Conservation (phyloP, 2,797 vertebrate genomes). For the Mus caroli region DNA sequence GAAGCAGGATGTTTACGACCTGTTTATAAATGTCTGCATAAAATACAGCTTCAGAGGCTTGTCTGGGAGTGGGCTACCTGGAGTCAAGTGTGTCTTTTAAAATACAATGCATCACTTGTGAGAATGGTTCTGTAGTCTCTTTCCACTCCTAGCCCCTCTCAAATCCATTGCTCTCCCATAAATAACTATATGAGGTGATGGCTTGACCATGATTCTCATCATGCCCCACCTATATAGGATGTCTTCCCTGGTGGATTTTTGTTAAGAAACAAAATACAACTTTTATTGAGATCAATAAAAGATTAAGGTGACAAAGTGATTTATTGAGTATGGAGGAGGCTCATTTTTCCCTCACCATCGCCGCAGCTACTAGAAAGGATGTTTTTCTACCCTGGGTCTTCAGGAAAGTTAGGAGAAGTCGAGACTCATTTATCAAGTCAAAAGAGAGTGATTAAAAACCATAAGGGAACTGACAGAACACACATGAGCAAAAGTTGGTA, state of each 20-base stretch:
- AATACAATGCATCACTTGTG: constrained; percentile 85
- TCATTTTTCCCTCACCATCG: constrained; percentile 83
- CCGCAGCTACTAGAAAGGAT: constrained; percentile 73
- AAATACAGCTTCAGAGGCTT: constrained; percentile 77
- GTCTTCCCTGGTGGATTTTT: constrained; percentile 89
- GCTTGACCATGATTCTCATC: constrained; percentile 71
- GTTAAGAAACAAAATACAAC: constrained; percentile 89
- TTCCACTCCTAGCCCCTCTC: background rate
- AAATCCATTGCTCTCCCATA: constrained; percentile 84
- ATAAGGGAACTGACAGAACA: constrained; percentile 68
- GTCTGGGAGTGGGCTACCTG: constrained; percentile 81
- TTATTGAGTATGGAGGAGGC: constrained; percentile 85
- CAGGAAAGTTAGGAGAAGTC: constrained; percentile 85
- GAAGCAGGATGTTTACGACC: constrained; percentile 78
- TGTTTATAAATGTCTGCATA: constrained; percentile 84
- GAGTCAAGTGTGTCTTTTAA: constrained; percentile 86
- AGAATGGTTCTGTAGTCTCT: constrained; percentile 70
- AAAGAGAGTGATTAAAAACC: constrained; percentile 87
- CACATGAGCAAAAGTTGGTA: constrained; percentile 78
- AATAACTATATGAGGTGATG: constrained; percentile 85
- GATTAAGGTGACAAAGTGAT: constrained; percentile 91
- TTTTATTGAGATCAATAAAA: constrained; percentile 92
- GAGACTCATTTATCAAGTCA: constrained; percentile 87
- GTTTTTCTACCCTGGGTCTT: constrained; percentile 83
- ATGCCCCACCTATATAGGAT: constrained; percentile 76